Evolutionary conservation across 2,113 vertebrate genomes (phyloP), one percentile per base, ranked within the genome.

Genomic region (Psittacara wagleri): DNA sequence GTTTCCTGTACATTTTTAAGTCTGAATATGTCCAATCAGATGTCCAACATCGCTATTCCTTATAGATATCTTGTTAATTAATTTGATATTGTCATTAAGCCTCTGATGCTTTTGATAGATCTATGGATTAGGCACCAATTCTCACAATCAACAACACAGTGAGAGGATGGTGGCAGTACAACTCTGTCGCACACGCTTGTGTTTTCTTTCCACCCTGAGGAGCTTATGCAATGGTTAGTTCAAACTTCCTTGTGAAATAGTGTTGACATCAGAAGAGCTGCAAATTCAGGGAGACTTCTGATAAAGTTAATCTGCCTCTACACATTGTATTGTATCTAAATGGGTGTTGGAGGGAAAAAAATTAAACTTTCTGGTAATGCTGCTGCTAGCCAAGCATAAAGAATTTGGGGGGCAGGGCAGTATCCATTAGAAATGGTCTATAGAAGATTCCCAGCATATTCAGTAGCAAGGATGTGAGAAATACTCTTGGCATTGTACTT

Each of bases 221-320:
- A 81, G 97, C 97, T 55, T 98, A 98, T 88, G 97, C 97, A 46
- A 97, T 97, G 97, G 97, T 98, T 76, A 98, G 99, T 96, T 98
- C 98, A 74, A 97, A 98, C 92, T 98, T 98, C 62, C 97, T 37
- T 98, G 98, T 97, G 98, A 98, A 97, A 98, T 98, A 90, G 97
- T 96, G 96, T 90, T 98, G 96, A 97, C 98, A 48, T 98, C 97
- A 29, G 98, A 98, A 92, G 97, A 98, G 62, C 98, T 98, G 75
- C 95, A 98, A 79, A 98, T 70, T 98, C 98, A 48, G 97, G 98
- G 33, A 96, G 98, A 88, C 87, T 98, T 44, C 96, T 98, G 33
- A 98, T 97, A 93, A 98, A 99, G 82, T 98, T 98, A 88, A 98
- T 98, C 78, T 98, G 96, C 91, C 97, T 98, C 78, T 98, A 98